Evolutionary conservation across 2,797 vertebrate species (phyloP).

Genomic region (Toxotes lorentzi): DNA sequence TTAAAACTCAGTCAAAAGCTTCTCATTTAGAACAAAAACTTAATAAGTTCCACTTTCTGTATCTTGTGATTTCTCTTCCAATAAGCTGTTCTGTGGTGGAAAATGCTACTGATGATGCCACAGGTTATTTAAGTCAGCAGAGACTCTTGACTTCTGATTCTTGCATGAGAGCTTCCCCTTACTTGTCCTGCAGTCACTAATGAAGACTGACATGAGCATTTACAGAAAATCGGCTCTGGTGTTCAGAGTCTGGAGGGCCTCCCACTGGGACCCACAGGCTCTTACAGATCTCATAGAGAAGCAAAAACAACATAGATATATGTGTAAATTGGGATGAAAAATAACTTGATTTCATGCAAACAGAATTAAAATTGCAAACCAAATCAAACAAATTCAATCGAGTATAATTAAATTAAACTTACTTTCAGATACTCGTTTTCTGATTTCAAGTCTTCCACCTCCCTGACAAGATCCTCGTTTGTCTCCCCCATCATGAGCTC

Average conservation of each 20-base stretch:
- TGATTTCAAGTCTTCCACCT: constrained; percentile 95
- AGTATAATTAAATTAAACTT: constrained; percentile 53
- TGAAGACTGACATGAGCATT: constrained; percentile 61
- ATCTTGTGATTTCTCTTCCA: not conserved
- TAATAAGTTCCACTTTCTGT: not conserved
- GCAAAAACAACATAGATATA: not conserved
- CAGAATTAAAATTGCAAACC: not conserved
- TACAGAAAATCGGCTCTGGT: constrained; percentile 62
- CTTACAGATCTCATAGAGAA: not conserved
- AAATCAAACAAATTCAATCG: not conserved
- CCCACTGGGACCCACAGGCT: not conserved
- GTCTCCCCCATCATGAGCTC: constrained; percentile 85
- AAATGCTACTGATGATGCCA: not conserved
- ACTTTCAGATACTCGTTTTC: constrained; percentile 99
- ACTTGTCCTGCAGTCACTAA: constrained; percentile 41
- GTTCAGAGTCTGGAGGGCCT: constrained; percentile 26
- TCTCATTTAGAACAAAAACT: not conserved
- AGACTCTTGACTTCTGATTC: constrained; percentile 18
- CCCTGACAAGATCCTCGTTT: constrained; percentile 88
- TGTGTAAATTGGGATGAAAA: not conserved
- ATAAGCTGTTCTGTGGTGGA: not conserved
- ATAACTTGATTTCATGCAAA: not conserved
- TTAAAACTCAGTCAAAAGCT: not conserved
- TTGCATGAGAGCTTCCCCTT: constrained; percentile 5
- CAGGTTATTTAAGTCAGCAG: not conserved